Evolutionary conservation across 2,113 vertebrate genomes (phyloP), one percentile per base, ranked within the genome.

Genomic region (Corythoichthys intestinalis): DNA sequence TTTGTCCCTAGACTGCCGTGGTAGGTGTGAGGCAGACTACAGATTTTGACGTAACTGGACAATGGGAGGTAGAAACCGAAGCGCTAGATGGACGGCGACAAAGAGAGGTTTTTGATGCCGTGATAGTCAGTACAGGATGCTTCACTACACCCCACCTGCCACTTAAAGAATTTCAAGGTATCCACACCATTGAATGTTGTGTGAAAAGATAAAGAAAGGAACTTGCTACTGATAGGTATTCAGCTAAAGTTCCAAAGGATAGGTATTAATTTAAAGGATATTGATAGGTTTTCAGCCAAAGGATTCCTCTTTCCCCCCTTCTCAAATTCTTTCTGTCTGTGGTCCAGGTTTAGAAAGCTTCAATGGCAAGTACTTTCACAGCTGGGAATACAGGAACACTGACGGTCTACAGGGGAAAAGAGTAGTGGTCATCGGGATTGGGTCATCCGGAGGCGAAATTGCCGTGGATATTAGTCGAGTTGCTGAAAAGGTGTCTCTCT

Each of bases 401-500:
- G 50, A 73, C 0, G 72, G 48, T 14, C 92, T 94, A 82, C 64
- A 50, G 0, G 92, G 92, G 53, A 94, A 96, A 78, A 93, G 83
- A 47, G 94, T 97, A n/a, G 50, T 96, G 67, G 60, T 98, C 39
- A 79, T 98, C 0, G 95, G 96, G 34, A 93, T 94, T 1, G 96
- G 96, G 58, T 96, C 95, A 71, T 96, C 94, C 0, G 94, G 94
- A 44, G 91, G 86, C 0, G 96, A 98, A 67, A 90, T 98, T 65
- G 93, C 95, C 0, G 96, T 95, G 71, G 96, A 98, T 67, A 87
- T 94, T 63, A 96, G 95, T 65, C 90, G 93, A 65, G 83, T 75
- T 0, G 94, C 95, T 65, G 86, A 94, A 71, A 93, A 94, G 92
- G 96, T 56, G 35, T 34, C 6, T 54, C 37, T 35, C 41, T 46